Evolutionary conservation across 37 sponge, comb jelly and placozoan genomes (phyloP).

Genomic region (Cliona cf. orientalis): DNA sequence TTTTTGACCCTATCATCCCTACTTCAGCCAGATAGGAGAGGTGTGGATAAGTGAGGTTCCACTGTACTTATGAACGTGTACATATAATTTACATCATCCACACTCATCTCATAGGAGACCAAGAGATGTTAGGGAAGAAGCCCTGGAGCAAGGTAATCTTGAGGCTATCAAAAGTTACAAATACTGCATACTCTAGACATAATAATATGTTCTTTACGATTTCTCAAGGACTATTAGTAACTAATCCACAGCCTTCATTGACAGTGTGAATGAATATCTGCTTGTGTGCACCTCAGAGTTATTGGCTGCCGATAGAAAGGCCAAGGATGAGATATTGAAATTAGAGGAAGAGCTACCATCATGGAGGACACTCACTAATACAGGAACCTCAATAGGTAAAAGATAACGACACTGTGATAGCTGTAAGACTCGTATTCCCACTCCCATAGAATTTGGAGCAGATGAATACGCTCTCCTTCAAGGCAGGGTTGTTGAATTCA

Average conservation of each 20-base stretch:
- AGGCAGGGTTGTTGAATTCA: constrained; percentile 75
- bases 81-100: too few relatives aligned
- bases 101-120: constrained; percentile 42
- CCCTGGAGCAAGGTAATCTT: constrained; percentile 67
- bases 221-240: not conserved
- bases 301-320: constrained; percentile 59
- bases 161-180: not conserved
- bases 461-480: constrained; percentile 76
- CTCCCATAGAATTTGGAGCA: constrained; percentile 63
- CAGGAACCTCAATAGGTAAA: constrained; percentile 33
- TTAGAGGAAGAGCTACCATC: constrained; percentile 86
- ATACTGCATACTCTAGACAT: too few relatives aligned
- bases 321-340: constrained; percentile 77
- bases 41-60: too few relatives aligned
- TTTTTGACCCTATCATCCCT: too few relatives aligned
- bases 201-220: not conserved
- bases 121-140: constrained; percentile 59
- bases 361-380: constrained; percentile 72
- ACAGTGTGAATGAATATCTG: not conserved
- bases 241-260: not conserved
- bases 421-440: not conserved
- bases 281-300: constrained; percentile 53
- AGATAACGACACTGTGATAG: too few relatives aligned
- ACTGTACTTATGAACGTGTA: too few relatives aligned
- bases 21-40: too few relatives aligned